These are phyloP conservation scores for Lepilemur ruficaudatus DNA, from an alignment of 2,797 vertebrate genomes.

Conservation along the genomic window DNA sequence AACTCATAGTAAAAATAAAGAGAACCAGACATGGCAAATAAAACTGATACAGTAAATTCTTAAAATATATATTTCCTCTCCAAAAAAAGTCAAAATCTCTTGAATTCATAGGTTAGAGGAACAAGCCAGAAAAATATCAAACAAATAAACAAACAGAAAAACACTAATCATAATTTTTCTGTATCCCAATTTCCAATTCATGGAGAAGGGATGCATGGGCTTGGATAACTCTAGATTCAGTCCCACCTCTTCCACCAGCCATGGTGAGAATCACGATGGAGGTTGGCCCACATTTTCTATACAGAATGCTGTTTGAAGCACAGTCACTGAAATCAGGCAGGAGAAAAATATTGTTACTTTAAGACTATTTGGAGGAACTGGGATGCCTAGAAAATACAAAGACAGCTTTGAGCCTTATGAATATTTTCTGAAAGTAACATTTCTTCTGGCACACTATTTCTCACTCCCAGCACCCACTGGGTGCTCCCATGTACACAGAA, in stretches of 20 bases:
- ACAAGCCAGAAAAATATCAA: neutral
- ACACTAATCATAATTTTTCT: neutral
- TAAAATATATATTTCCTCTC: neutral
- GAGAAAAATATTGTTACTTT: neutral
- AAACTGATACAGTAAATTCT: neutral
- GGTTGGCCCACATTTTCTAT: neutral
- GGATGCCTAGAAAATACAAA: neutral
- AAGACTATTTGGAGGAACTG: neutral
- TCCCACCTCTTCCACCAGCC: neutral
- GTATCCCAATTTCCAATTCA: neutral
- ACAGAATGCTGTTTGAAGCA: neutral
- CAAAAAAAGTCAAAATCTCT: neutral
- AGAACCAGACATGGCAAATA: neutral
- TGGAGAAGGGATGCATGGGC: neutral
- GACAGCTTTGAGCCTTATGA: neutral
- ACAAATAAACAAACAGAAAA: neutral
- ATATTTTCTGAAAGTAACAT: neutral
- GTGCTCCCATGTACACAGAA: neutral
- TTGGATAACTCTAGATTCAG: neutral
- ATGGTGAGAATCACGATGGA: neutral
- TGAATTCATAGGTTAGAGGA: neutral
- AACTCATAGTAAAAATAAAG: neutral
- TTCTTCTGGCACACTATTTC: neutral
- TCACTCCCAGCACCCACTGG: neutral
- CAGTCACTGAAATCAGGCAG: neutral